Conservation (phyloP, 2,113 vertebrate genomes). For the Xiphophorus hellerii region DNA sequence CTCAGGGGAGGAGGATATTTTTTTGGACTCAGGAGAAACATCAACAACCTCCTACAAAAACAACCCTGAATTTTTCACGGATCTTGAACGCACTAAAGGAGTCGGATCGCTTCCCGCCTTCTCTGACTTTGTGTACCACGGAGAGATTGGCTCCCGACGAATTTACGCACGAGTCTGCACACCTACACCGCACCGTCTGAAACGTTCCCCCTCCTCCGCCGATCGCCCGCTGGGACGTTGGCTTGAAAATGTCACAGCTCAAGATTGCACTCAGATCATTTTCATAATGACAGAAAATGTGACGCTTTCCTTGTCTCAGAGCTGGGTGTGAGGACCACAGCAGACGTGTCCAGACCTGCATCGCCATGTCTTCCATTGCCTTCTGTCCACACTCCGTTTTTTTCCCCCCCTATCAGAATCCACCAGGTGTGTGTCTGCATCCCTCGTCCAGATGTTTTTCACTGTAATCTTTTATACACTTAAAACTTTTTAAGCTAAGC, state of each 20-base stretch:
- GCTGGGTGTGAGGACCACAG: not conserved
- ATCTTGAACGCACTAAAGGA: not conserved
- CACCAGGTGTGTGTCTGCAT: not conserved
- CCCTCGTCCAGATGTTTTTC: not conserved
- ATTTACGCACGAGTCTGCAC: slow-evolving; percentile 45
- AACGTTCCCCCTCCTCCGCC: not conserved
- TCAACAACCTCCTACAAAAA: not conserved
- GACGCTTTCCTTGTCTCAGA: not conserved
- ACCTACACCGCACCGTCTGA: not conserved
- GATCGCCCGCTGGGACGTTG: not conserved
- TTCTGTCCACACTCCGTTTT: slow-evolving; percentile 2
- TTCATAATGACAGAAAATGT: slow-evolving; percentile 13
- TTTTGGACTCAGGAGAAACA: not conserved
- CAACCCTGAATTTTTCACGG: not conserved
- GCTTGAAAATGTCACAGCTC: slow-evolving; percentile 44
- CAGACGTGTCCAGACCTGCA: not conserved
- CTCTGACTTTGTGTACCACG: not conserved
- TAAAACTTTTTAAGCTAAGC: not conserved
- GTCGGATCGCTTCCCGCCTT: not conserved
- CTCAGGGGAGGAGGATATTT: not conserved
- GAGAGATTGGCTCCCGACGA: slow-evolving; percentile 13
- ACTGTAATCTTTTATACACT: not conserved
- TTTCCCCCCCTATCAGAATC: not conserved
- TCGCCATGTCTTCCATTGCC: not conserved
- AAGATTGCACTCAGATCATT: slow-evolving; percentile 7